Evolutionary conservation across 2,113 vertebrate genomes (phyloP).

Genomic region (Mustelus asterias): DNA sequence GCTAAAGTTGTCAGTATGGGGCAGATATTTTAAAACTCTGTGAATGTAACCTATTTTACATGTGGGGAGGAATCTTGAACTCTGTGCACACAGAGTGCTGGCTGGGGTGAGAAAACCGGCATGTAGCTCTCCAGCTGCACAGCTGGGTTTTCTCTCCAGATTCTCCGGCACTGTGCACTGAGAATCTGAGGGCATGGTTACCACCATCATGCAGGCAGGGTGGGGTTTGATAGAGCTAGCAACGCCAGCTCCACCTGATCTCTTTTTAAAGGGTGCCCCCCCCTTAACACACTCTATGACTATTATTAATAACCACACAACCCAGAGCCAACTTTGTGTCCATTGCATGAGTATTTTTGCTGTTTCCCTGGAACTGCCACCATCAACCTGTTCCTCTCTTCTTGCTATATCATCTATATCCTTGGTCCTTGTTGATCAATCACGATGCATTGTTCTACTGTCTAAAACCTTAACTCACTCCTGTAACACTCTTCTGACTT

Average conservation of each 20-base stretch:
- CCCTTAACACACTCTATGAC: too few relatives aligned
- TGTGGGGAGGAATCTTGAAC: not conserved
- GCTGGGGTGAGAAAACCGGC: too few relatives aligned
- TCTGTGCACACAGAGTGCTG: too few relatives aligned
- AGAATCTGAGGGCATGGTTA: too few relatives aligned
- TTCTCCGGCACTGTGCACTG: too few relatives aligned
- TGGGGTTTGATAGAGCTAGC: too few relatives aligned
- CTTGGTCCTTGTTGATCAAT: not conserved
- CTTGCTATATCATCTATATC: not conserved
- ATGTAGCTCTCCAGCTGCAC: too few relatives aligned
- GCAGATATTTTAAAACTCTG: not conserved
- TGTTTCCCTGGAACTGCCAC: not conserved
- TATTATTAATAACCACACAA: not conserved
- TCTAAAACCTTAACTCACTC: not conserved
- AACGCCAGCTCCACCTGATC: too few relatives aligned
- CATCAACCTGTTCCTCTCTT: not conserved
- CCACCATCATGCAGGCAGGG: too few relatives aligned
- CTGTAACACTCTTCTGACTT: not conserved
- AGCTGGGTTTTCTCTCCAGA: too few relatives aligned
- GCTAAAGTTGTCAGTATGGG: not conserved
- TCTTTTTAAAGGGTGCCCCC: too few relatives aligned
- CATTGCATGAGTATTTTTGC: not conserved
- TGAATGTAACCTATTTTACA: not conserved
- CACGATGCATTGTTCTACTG: not conserved
- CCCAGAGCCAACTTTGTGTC: not conserved